phyloP scores from a whole-genome alignment of 1,140 invertebrate genomes.

The Hermetia illucens region DNA sequence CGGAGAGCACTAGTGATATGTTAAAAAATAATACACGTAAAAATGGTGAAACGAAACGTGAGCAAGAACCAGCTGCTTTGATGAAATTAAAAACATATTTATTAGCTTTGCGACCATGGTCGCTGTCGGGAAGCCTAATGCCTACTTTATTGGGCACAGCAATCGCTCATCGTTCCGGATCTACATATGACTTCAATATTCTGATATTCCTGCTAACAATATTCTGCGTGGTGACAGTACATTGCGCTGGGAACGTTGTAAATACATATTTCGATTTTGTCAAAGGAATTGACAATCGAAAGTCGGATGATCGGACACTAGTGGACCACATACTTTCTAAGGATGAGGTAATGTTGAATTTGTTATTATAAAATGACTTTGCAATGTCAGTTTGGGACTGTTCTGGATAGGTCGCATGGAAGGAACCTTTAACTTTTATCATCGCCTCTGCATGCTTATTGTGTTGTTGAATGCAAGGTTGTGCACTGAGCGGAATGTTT shows the following conservation, averaged over 20 bases:
- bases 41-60: no score
- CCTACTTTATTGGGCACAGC: slow-evolving; percentile 69
- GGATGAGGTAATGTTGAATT: slow-evolving; percentile 23
- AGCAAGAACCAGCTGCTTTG: slow-evolving; percentile 40
- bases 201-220: slow-evolving; percentile 65
- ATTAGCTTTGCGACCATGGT: slow-evolving; percentile 80
- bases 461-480: no score
- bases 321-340: slow-evolving; percentile 70
- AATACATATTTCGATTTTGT: slow-evolving; percentile 93
- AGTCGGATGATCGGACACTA: slow-evolving; percentile 82
- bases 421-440: no score
- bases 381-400: no score
- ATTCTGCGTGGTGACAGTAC: slow-evolving; percentile 76
- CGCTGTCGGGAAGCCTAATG: slow-evolving; percentile 76
- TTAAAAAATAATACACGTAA: no score
- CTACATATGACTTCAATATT: slow-evolving; percentile 57
- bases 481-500: no score
- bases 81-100: slow-evolving; percentile 81
- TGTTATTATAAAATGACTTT: no score
- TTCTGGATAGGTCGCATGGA: no score
- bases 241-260: slow-evolving; percentile 91
- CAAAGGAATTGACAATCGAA: slow-evolving; percentile 82
- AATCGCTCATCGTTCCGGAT: slow-evolving; percentile 64
- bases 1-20: no score
- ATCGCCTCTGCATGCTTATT: no score